Conservation (phyloP, 2,888 invertebrate genomes). For the Diarsia rubi region DNA sequence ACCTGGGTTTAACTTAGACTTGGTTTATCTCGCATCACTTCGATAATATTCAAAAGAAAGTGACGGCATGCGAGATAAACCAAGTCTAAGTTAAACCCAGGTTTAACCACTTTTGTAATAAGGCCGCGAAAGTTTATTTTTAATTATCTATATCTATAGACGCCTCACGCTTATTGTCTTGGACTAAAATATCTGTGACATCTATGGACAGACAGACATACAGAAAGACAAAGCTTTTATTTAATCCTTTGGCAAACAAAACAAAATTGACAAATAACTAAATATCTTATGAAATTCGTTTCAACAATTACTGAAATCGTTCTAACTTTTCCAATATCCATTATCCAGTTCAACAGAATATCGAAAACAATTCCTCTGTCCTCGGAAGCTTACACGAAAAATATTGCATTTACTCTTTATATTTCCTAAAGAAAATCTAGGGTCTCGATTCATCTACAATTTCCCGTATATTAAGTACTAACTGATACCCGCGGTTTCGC, state of each 20-base stretch:
- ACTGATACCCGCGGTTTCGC: too few relatives aligned
- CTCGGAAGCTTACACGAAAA: slow-evolving; percentile 38
- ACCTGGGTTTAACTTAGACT: too few relatives aligned
- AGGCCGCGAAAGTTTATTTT: too few relatives aligned
- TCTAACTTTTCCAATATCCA: slow-evolving; percentile 25
- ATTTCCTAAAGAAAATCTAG: slow-evolving; percentile 54
- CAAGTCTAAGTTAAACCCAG: too few relatives aligned
- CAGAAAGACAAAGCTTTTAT: neutral
- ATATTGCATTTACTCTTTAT: slow-evolving; percentile 48
- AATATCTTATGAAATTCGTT: slow-evolving; percentile 20
- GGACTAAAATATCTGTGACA: neutral
- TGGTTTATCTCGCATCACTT: too few relatives aligned
- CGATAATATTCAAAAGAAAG: too few relatives aligned
- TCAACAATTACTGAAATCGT: slow-evolving; percentile 15
- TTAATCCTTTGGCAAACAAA: neutral
- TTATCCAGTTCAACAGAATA: slow-evolving; percentile 50
- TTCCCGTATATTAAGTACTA: slow-evolving; percentile 57
- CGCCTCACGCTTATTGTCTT: too few relatives aligned
- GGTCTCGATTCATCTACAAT: slow-evolving; percentile 57
- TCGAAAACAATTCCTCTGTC: slow-evolving; percentile 40
- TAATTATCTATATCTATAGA: too few relatives aligned
- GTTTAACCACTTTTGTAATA: too few relatives aligned
- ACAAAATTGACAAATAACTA: neutral
- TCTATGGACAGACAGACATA: neutral
- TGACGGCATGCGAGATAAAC: too few relatives aligned